These are phyloP conservation scores for Drosophila kohkoa DNA, from an alignment of 1,140 invertebrate species.

Conservation along the genomic window DNA sequence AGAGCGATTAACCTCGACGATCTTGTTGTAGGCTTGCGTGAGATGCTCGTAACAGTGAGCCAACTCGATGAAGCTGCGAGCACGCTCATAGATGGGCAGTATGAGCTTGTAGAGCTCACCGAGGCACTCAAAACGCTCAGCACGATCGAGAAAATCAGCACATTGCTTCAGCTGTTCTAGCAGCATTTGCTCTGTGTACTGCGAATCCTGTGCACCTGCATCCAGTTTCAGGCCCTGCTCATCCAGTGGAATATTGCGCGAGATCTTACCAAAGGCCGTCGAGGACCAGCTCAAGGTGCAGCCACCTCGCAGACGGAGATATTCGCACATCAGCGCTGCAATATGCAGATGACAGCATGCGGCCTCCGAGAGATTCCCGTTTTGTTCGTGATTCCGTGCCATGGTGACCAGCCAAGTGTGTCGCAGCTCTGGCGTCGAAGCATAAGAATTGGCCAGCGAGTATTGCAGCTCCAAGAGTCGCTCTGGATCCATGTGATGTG, in stretches of 20 bases:
- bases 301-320: constrained; percentile 91
- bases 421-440: constrained; percentile 95
- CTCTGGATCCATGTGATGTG: constrained; percentile 95
- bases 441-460: constrained; percentile 96
- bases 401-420: constrained; percentile 98
- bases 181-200: constrained; percentile 94
- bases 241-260: constrained; percentile 93
- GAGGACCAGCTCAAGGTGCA: constrained; percentile 91
- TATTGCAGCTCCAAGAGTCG: constrained; percentile 96
- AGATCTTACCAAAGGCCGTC: constrained; percentile 92
- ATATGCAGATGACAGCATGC: constrained; percentile 96
- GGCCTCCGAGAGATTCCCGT: constrained; percentile 88
- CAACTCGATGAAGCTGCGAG: constrained; percentile 92
- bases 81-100: constrained; percentile 95
- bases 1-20: constrained; percentile 93
- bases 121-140: constrained; percentile 96
- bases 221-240: constrained; percentile 93
- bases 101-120: constrained; percentile 95
- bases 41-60: constrained; percentile 92
- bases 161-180: constrained; percentile 94
- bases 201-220: constrained; percentile 93
- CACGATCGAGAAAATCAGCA: constrained; percentile 92
- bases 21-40: constrained; percentile 93
- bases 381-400: constrained; percentile 92
- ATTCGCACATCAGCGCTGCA: constrained; percentile 96